phyloP scores from a whole-genome alignment of 2,113 vertebrate species.

The Empidonax traillii region DNA sequence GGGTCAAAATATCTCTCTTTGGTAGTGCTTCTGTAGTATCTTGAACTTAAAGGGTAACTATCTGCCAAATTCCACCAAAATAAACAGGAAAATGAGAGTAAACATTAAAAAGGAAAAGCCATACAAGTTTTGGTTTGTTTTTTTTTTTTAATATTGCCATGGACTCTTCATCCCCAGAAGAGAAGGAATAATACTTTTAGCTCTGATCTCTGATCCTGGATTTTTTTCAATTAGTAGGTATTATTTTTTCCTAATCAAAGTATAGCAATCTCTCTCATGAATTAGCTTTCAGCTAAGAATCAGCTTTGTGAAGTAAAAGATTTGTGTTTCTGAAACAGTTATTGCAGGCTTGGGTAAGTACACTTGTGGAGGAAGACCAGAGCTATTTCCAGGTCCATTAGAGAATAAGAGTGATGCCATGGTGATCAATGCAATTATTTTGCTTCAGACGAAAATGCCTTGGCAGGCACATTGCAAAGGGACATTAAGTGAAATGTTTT shows the following conservation, averaged over 20 bases:
- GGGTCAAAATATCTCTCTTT: background rate
- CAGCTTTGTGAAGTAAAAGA: background rate
- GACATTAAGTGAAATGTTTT: background rate
- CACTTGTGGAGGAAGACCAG: background rate
- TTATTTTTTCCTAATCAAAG: background rate
- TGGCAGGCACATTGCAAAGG: background rate
- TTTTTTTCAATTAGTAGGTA: background rate
- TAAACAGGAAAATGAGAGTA: background rate
- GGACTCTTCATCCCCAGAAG: background rate
- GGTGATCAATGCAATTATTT: conserved; percentile 14
- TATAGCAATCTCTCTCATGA: background rate
- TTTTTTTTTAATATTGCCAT: background rate
- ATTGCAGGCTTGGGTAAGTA: background rate
- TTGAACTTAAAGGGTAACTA: background rate
- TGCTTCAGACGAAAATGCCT: background rate
- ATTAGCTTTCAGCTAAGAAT: background rate
- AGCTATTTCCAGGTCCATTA: background rate
- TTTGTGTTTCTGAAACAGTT: background rate
- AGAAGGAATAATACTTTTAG: background rate
- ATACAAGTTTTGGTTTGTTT: background rate
- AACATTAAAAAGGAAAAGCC: background rate
- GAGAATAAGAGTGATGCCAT: background rate
- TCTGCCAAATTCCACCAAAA: background rate
- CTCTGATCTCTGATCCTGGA: background rate
- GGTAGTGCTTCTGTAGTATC: background rate